These are phyloP conservation scores for Dendrocincla tyrannina DNA, from an alignment of 2,797 vertebrate genomes.

Conservation along the genomic window DNA sequence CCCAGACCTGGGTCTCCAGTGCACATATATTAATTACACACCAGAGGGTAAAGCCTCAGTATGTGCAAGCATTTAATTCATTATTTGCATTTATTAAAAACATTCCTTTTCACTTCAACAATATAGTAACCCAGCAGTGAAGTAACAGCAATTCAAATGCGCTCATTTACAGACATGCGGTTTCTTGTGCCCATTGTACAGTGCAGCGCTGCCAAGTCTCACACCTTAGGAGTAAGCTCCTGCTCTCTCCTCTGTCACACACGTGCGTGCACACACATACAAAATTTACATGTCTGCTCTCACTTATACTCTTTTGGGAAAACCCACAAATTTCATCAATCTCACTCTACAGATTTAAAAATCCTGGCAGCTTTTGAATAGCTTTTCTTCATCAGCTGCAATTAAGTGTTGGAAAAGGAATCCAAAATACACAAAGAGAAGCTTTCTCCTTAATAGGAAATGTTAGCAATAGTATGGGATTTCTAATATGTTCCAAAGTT, in stretches of 20 bases:
- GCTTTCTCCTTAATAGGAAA: conserved; percentile 66
- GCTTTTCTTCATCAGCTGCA: conserved; percentile 74
- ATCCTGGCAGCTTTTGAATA: conserved; percentile 73
- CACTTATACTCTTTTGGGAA: conserved; percentile 66
- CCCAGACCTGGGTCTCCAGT: conserved; percentile 51
- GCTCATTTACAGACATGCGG: conserved; percentile 60
- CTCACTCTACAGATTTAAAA: conserved; percentile 66
- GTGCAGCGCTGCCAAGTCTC: conserved; percentile 68
- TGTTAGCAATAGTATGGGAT: conserved; percentile 61
- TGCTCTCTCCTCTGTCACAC: conserved; percentile 33
- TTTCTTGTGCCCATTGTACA: conserved; percentile 62
- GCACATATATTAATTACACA: conserved; percentile 59
- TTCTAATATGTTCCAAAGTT: conserved; percentile 63
- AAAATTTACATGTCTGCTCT: conserved; percentile 68
- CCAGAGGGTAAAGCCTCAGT: conserved; percentile 56
- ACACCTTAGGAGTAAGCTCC: conserved; percentile 50
- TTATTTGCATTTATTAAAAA: conserved; percentile 73
- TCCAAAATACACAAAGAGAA: conserved; percentile 67
- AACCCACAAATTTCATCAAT: conserved; percentile 66
- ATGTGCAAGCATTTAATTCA: conserved; percentile 55
- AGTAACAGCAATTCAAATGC: conserved; percentile 53
- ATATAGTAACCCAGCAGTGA: conserved; percentile 59
- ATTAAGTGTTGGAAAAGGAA: conserved; percentile 75
- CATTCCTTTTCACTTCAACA: conserved; percentile 73
- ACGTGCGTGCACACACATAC: background rate